Evolutionary conservation across 2,113 vertebrate species (phyloP).

Genomic region (Chionodraco myersi): DNA sequence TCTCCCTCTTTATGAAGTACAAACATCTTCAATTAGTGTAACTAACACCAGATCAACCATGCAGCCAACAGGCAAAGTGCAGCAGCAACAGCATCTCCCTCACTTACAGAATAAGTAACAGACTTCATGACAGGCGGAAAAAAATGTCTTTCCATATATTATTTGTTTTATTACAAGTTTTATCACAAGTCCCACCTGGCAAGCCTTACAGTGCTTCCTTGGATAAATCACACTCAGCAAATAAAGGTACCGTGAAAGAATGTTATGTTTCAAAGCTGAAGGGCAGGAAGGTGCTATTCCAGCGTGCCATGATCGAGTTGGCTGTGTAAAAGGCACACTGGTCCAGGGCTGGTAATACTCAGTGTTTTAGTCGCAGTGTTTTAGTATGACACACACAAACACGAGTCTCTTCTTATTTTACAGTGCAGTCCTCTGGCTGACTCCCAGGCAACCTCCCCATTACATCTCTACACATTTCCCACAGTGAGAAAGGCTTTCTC

Average conservation of each 20-base stretch:
- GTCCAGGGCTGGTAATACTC: conserved; percentile 49
- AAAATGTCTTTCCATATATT: conserved; percentile 31
- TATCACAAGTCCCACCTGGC: conserved; percentile 37
- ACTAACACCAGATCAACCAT: conserved; percentile 42
- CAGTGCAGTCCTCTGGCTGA: conserved; percentile 45
- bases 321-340: conserved; percentile 18
- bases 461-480: conserved; percentile 67
- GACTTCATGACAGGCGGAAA: conserved; percentile 19
- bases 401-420: conserved; percentile 34
- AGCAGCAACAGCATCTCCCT: conserved; percentile 16
- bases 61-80: conserved; percentile 36
- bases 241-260: conserved; percentile 33
- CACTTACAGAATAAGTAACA: conserved; percentile 25
- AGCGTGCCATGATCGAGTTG: conserved; percentile 43
- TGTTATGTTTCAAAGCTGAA: conserved; percentile 36
- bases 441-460: conserved; percentile 60
- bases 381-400: conserved; percentile 26
- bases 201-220: conserved; percentile 9
- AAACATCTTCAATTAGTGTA: conserved; percentile 56
- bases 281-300: conserved; percentile 40
- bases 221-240: conserved; percentile 41
- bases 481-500: conserved; percentile 56
- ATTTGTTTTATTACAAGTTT: conserved; percentile 35
- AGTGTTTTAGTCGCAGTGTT: conserved; percentile 40
- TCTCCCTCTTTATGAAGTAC: conserved; percentile 20